Evolutionary conservation across 2,888 invertebrate species (phyloP), one percentile per base, ranked within the genome.

Genomic region (Nemoura dubitans): DNA sequence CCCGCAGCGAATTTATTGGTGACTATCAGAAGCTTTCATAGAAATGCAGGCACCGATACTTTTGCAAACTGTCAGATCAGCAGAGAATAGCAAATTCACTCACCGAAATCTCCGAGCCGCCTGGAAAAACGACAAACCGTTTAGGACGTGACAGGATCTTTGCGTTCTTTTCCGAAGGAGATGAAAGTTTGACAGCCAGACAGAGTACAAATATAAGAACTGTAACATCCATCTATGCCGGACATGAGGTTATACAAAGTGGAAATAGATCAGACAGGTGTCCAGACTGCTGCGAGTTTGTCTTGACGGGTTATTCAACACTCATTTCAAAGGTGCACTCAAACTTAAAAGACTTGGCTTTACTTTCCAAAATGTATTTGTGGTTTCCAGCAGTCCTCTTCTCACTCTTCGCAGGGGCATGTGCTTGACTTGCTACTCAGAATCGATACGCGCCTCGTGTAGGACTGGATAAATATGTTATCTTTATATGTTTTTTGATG

Each of bases 121-220:
- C 84, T 59, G 84, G 84, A 28, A 84, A 84, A n/a, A 84, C 84
- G 76, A 84, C 59, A 76, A 43, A 84, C 5, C 84, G 43, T 29
- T 84, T 84, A 27, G 26, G 76, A 29, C 84, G 59, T 28, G 84
- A 84, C n/a, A 84, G 76, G 21, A 76, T 76, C 84, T 59, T 59
- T 28, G 26, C 84, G 27, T 27, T 28, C 28, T 59, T 27, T n/a
- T 25, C 43, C n/a, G 10, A 14, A 7, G 83, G 28, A 10, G 83
- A 25, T n/a, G 28, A 36, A 16, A 83, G 83, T 25, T 43, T 83
- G 43, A 83, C 83, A 29, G 16, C n/a, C 29, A 81, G 81, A 81
- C n/a, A 81, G 81, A 81, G 30, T 3, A 81, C 29, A 30, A 30
- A 30, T 30, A 30, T n/a, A 16, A 80, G 80, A 16, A 81, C 16